These are phyloP conservation scores for Matsumurasca onukii DNA, from an alignment of 1,140 invertebrate species.

Conservation along the genomic window DNA sequence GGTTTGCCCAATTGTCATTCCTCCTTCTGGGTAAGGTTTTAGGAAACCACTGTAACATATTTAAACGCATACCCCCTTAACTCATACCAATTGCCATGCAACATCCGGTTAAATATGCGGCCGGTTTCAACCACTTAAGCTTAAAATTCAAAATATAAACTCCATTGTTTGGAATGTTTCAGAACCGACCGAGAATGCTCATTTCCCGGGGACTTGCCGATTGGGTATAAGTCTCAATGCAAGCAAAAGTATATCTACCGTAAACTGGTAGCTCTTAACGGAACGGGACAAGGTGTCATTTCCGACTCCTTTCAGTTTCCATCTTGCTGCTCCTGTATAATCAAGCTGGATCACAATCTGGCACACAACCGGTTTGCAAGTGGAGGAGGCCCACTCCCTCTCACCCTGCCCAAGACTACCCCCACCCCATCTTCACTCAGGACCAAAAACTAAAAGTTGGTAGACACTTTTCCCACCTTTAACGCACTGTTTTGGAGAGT, in stretches of 20 bases:
- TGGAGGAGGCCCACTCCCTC: neutral
- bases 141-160: too few relatives aligned
- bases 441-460: neutral
- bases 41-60: too few relatives aligned
- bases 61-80: too few relatives aligned
- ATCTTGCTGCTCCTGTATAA: conserved; percentile 62
- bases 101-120: too few relatives aligned
- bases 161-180: too few relatives aligned
- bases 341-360: conserved; percentile 41
- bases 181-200: conserved; percentile 40
- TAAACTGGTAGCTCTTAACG: conserved; percentile 53
- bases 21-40: too few relatives aligned
- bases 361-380: neutral
- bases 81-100: too few relatives aligned
- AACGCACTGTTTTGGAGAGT: too few relatives aligned
- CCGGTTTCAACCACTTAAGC: too few relatives aligned
- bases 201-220: conserved; percentile 49
- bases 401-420: conserved; percentile 12
- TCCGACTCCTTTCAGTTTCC: conserved; percentile 58
- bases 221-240: conserved; percentile 55
- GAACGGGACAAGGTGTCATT: conserved; percentile 49
- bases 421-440: neutral
- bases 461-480: neutral
- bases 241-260: conserved; percentile 63
- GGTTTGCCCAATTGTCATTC: too few relatives aligned